Percentiles rank a stretch among this genome's conserved stretches.
Conservation (phyloP, 2,888 invertebrate species). For the Patella caerulea region DNA sequence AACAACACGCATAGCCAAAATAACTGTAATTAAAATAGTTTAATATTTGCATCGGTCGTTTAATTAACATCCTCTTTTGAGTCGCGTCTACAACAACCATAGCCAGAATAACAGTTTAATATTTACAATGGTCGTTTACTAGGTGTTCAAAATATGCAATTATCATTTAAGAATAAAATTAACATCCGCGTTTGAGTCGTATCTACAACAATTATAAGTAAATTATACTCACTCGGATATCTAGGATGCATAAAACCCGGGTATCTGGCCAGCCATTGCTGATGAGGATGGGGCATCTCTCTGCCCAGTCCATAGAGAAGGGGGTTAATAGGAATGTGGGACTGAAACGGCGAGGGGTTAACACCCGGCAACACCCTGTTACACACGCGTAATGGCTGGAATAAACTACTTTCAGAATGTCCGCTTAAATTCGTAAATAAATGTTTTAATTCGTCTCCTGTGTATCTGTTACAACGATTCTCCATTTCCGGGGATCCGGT, state of each 20-base stretch:
- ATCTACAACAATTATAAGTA: no score
- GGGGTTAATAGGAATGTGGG: slow-evolving; percentile 33
- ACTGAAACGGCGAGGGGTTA: slow-evolving; percentile 19
- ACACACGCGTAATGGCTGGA: slow-evolving; percentile 35
- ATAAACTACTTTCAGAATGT: slow-evolving; percentile 26
- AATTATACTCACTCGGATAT: slow-evolving; percentile 34
- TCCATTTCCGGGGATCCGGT: slow-evolving; percentile 36
- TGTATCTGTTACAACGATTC: slow-evolving; percentile 32
- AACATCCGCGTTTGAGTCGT: no score
- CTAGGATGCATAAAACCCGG: slow-evolving; percentile 38
- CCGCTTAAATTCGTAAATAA: slow-evolving; percentile 26
- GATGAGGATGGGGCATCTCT: slow-evolving; percentile 30
- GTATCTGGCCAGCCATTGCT: slow-evolving; percentile 27
- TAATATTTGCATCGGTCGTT: no score
- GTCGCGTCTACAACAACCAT: no score
- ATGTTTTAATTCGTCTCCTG: slow-evolving; percentile 37
- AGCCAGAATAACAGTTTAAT: no score
- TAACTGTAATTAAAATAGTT: no score
- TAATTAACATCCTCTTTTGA: no score
- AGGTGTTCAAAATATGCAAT: no score
- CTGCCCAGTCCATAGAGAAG: slow-evolving; percentile 34
- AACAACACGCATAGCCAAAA: no score
- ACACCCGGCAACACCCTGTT: slow-evolving; percentile 31
- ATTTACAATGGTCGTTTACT: no score
- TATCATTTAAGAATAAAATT: no score